Conservation (phyloP, 2,888 invertebrate species). For the Erebia aethiops region DNA sequence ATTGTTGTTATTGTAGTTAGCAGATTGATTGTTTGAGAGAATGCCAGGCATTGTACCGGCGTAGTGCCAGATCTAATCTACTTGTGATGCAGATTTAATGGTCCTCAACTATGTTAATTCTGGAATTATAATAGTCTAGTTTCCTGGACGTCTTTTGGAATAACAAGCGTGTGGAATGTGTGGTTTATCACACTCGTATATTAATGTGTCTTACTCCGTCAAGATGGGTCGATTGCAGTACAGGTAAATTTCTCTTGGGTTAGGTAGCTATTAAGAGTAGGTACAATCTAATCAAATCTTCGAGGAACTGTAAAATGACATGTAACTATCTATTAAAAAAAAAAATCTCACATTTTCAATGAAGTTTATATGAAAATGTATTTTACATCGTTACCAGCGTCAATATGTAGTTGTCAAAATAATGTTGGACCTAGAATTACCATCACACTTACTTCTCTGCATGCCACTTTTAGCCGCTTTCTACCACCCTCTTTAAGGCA, state of each 20-base stretch:
- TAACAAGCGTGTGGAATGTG: slow-evolving; percentile 5
- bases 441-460: no score
- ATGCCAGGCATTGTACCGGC: slow-evolving; percentile 9
- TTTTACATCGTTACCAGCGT: no score
- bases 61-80: slow-evolving; percentile 8
- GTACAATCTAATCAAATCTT: no score
- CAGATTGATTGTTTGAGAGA: slow-evolving; percentile 18
- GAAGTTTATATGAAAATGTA: no score
- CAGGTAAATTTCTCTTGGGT: not conserved
- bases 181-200: slow-evolving; percentile 7
- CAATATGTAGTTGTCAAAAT: no score
- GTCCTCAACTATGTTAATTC: slow-evolving; percentile 9
- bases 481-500: no score
- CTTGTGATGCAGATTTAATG: slow-evolving; percentile 20
- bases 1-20: slow-evolving; percentile 27
- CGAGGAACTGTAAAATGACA: no score
- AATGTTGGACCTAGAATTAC: no score
- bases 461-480: no score
- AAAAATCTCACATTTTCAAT: no score
- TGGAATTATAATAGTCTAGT: slow-evolving; percentile 12
- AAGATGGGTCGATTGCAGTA: not conserved
- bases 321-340: no score
- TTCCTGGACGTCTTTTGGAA: slow-evolving; percentile 21
- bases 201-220: not conserved
- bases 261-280: no score